A percentile compares a stretch with the other conserved stretches of the same genome.
phyloP scores from a whole-genome alignment of 2,888 invertebrate species.

The Sinopyrophorus schimmeli region DNA sequence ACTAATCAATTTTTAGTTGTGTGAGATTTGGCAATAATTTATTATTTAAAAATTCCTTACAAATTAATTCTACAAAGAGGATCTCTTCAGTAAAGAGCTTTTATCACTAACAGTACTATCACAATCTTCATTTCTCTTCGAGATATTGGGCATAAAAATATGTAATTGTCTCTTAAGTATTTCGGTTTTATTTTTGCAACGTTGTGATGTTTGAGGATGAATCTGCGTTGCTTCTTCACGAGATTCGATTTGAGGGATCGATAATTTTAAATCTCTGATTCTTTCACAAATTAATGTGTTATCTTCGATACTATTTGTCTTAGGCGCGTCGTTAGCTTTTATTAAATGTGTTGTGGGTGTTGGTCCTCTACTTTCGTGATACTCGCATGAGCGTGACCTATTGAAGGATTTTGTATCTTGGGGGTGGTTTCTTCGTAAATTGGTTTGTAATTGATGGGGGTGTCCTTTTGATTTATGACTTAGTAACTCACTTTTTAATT shows the following conservation, averaged over 20 bases:
- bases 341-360: too few relatives aligned
- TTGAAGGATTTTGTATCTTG: slow-evolving; percentile 10
- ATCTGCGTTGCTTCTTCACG: background rate
- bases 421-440: slow-evolving; percentile 2
- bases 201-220: background rate
- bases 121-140: slow-evolving; percentile 55
- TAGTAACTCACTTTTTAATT: slow-evolving; percentile 3
- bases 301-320: slow-evolving; percentile 1
- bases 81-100: slow-evolving; percentile 36
- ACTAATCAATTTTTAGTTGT: too few relatives aligned
- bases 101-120: slow-evolving; percentile 46
- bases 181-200: too few relatives aligned
- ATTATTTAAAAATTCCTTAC: too few relatives aligned
- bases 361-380: slow-evolving; percentile 18
- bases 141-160: slow-evolving; percentile 72
- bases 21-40: too few relatives aligned
- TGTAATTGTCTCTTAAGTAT: slow-evolving; percentile 67
- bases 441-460: slow-evolving; percentile 9
- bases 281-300: background rate
- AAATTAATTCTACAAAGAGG: slow-evolving; percentile 9
- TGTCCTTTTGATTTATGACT: slow-evolving; percentile 5
- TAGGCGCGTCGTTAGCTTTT: too few relatives aligned
- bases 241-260: slow-evolving; percentile 1
- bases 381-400: slow-evolving; percentile 53
- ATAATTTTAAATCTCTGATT: background rate